Base-by-base conservation (phyloP, 2,888 invertebrate species). In the Anthophora plumipes region DNA sequence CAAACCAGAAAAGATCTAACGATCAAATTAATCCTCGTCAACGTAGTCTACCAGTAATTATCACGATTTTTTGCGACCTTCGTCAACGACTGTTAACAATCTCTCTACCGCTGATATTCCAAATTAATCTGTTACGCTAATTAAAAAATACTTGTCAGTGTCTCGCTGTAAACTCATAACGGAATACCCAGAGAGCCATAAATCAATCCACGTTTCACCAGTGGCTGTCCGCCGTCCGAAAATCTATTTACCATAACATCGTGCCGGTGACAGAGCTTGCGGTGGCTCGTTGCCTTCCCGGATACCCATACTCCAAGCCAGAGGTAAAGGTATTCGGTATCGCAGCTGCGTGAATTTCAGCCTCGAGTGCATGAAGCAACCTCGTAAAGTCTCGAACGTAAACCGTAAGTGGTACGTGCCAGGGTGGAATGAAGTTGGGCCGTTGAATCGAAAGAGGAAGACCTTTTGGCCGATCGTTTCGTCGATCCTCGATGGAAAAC, bases 321-420 rank as follows among this genome's bases (percentile, higher is more conserved):
- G 7, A 22, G 22, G 25, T 31, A 20, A n/a, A 12, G 50, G 14
- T n/a, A 31, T 9, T 43, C 25, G 48, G 14, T 66, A 4, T 63
- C 64, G 60, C 70, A 74, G 60, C 60, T 71, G 70, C 67, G 25
- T 54, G 71, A 55, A 74, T 74, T 81, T 80, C 31, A 57, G 69
- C 64, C 55, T 63, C 59, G 68, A 60, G 54, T 41, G 77, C 66
- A 43, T 68, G 52, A 66, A 72, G 67, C 83, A 85, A 80, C 75
- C 41, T 85, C 86, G 75, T 85, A 85, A 85, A 85, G 61, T 85
- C 50, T 37, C 67, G 70, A 31, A 50, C 75, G 72, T 84, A 84
- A 86, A 84, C 70, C 77, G 70, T 82, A 77, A 84, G 79, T 68
- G 77, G 59, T 77, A 79, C 68, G 72, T 79, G 72, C 37, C 57